phyloP scores from a whole-genome alignment of 2,888 invertebrate genomes.

The Dicyrtoma fusca region DNA sequence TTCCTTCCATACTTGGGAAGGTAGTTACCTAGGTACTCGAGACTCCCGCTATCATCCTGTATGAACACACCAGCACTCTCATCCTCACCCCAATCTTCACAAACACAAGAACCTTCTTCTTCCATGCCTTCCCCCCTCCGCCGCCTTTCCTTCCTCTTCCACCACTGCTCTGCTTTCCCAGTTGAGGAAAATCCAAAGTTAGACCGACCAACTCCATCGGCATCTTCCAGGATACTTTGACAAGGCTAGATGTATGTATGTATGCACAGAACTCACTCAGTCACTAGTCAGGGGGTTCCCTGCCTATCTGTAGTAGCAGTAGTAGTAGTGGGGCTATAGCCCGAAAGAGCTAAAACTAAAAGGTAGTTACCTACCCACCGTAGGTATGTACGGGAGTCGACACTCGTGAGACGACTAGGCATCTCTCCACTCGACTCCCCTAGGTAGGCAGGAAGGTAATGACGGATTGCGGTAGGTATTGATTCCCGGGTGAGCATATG shows the following conservation, averaged over 20 bases:
- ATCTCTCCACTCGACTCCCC: slow-evolving; percentile 2
- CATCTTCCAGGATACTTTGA: slow-evolving; percentile 19
- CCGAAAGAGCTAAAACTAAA: not conserved
- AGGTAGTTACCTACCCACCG: slow-evolving; percentile 22
- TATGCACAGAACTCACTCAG: no score
- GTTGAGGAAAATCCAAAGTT: no score
- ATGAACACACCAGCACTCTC: not conserved
- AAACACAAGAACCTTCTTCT: slow-evolving; percentile 22
- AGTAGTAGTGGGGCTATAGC: no score
- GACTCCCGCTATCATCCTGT: no score
- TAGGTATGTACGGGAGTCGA: no score
- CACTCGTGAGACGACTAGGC: not conserved
- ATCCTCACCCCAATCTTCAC: not conserved
- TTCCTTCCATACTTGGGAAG: slow-evolving; percentile 1
- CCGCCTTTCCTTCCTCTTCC: slow-evolving; percentile 4
- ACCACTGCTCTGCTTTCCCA: not conserved
- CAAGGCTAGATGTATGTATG: slow-evolving; percentile 6
- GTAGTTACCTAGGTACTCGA: no score
- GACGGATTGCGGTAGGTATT: slow-evolving; percentile 54
- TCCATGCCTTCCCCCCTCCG: slow-evolving; percentile 33
- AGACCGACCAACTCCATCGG: not conserved
- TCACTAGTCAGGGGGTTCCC: no score
- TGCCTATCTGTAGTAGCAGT: no score
- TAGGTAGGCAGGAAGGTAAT: slow-evolving; percentile 42
- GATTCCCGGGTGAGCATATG: slow-evolving; percentile 42